These are phyloP conservation scores for Bos javanicus DNA, from an alignment of 2,113 vertebrate genomes.

Conservation along the genomic window DNA sequence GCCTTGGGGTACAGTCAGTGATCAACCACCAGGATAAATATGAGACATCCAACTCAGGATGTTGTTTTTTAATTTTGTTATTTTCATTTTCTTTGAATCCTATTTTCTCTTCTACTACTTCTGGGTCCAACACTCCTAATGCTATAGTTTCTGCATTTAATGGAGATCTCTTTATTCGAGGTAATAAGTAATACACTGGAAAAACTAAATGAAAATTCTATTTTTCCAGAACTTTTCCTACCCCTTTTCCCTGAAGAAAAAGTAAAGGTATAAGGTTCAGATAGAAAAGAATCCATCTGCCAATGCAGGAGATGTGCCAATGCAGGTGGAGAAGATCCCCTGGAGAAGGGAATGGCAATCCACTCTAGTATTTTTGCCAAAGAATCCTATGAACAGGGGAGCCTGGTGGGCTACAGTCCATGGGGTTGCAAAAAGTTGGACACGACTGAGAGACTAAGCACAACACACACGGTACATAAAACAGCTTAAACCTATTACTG, in stretches of 20 bases:
- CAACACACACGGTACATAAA: neutral
- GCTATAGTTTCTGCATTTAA: neutral
- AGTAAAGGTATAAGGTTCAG: neutral
- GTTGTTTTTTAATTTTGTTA: neutral
- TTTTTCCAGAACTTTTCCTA: neutral
- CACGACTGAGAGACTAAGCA: neutral
- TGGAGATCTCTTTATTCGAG: neutral
- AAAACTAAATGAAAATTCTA: neutral
- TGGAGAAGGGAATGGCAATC: neutral
- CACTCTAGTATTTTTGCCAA: neutral
- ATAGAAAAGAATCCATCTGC: neutral
- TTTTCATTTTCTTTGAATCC: constrained; percentile 22
- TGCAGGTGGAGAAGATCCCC: neutral
- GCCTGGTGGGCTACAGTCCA: neutral
- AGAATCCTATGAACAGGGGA: neutral
- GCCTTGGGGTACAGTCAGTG: neutral
- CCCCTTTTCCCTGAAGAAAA: neutral
- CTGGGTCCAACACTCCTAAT: neutral
- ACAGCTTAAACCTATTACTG: constrained; percentile 5
- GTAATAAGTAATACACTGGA: neutral
- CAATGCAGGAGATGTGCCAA: neutral
- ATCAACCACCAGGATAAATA: neutral
- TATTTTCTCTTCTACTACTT: neutral
- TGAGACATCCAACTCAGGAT: neutral
- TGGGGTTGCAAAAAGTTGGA: neutral